These are phyloP conservation scores for Hephaestus fuliginosus DNA, from an alignment of 2,797 vertebrate genomes.

Conservation along the genomic window DNA sequence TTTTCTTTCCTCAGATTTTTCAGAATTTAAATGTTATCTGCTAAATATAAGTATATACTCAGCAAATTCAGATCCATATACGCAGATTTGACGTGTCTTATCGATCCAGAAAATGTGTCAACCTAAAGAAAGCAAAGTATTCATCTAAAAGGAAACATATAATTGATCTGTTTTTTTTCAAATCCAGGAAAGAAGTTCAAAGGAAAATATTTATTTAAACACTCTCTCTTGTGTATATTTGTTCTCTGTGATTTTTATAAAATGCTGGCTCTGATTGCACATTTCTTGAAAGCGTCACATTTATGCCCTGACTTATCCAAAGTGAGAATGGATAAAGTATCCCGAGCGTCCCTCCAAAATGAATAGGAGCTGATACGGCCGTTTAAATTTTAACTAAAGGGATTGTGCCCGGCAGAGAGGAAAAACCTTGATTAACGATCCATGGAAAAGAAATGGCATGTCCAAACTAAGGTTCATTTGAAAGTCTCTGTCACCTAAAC, in stretches of 20 bases:
- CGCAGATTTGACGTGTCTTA: not conserved
- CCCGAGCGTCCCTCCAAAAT: fast-evolving
- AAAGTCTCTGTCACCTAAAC: constrained; percentile 71
- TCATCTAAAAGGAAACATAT: not conserved
- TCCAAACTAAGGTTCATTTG: constrained; percentile 62
- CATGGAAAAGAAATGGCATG: constrained; percentile 25
- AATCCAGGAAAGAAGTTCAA: not conserved
- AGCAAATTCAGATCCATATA: not conserved
- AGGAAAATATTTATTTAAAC: not conserved
- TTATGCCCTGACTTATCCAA: not conserved
- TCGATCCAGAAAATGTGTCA: not conserved
- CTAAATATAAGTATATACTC: too few species aligned
- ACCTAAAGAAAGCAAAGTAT: not conserved
- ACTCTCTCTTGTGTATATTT: not conserved
- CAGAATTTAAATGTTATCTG: too few species aligned
- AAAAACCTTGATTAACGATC: constrained; percentile 21
- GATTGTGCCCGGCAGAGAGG: not conserved
- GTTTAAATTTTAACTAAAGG: constrained; percentile 48
- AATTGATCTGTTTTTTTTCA: not conserved
- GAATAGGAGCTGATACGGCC: constrained; percentile 13
- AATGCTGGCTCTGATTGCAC: not conserved
- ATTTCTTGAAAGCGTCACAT: constrained; percentile 5
- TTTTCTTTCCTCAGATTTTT: not conserved
- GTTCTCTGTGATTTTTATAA: not conserved
- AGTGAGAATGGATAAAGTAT: not conserved